Evolutionary conservation across 2,888 invertebrate genomes (phyloP), one percentile per base, ranked within the genome.

Genomic region (Notodonta dromedarius): DNA sequence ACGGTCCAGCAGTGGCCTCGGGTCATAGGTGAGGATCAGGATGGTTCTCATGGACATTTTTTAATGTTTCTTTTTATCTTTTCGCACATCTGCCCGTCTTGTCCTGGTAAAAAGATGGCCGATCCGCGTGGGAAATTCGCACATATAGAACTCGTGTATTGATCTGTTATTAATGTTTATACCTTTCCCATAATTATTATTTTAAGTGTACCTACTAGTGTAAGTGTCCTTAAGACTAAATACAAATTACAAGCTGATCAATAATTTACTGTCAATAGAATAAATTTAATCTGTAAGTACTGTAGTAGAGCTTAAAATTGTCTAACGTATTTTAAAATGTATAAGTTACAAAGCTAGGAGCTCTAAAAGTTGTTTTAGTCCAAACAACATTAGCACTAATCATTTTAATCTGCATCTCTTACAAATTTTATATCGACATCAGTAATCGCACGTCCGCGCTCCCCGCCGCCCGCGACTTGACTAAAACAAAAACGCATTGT

Each of bases 1-100:
- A 88, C 86, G 87, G 90, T 88, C 89, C 85, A 85, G 79, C 71
- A 83, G 83, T 90, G 78, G 89, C 92, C 93, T 65, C 72, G 90
- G 93, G 93, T 93, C 93, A 93, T 90, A 92, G 93, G 89, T 91
- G 87, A 91, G 77, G 84, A 82, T 75, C 82, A 82, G 77, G 79
- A 85, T 81, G 82, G 84, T 92, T 93, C 92, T 89, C 92, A 93
- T 82, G 87, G 66, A 67, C 64, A 76, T 80, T 88, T 88, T 90
- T 89, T 88, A 84, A 83, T 67, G 80, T 74, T 81, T 83, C 78
- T 84, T 78, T 85, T 56, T 88, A 86, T 88, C 83, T 78, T 75
- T 76, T 77, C 73, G 84, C 79, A 84, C 91, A 92, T 91, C 93
- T 91, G 92, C 83, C 76, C 74, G 76, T 80, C 71, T 80, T 71